Percentiles rank a stretch among this genome's conserved stretches.
Evolutionary conservation across 2,888 invertebrate genomes (phyloP).

Genomic region (Zaprionus obscuricornis): DNA sequence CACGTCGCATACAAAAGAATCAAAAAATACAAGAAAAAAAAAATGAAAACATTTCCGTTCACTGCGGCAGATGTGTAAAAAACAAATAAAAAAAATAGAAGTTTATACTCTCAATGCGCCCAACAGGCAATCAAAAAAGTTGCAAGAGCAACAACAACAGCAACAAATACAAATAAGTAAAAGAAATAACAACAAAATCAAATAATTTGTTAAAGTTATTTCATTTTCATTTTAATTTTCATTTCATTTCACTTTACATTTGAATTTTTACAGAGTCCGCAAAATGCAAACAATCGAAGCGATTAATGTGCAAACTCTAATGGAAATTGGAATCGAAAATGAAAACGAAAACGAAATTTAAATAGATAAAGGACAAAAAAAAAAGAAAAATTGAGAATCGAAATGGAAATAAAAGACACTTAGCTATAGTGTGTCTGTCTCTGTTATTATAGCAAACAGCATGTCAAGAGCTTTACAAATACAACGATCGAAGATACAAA

Average conservation of each 20-base stretch:
- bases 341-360: conserved; percentile 6
- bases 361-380: no score
- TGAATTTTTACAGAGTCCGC: no score
- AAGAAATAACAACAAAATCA: conserved; percentile 12
- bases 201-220: conserved; percentile 39
- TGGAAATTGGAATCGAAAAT: conserved; percentile 20
- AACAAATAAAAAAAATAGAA: conserved; percentile 43
- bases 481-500: no score
- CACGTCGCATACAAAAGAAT: conserved; percentile 46
- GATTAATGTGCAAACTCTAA: conserved; percentile 34
- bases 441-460: no score
- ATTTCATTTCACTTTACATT: conserved; percentile 38
- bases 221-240: no score
- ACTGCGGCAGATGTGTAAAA: conserved; percentile 64
- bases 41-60: conserved; percentile 69
- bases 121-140: conserved; percentile 34
- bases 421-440: no score
- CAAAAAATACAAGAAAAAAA: conserved; percentile 29
- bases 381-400: no score
- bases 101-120: conserved; percentile 10
- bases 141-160: neutral
- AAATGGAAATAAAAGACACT: neutral
- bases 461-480: no score
- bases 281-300: conserved; percentile 50
- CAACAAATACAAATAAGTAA: conserved; percentile 10